Percentiles rank a stretch among this genome's conserved stretches.
These are phyloP conservation scores for Pantherophis vulpinus DNA, from an alignment of 2,797 vertebrate genomes.

Conservation along the genomic window DNA sequence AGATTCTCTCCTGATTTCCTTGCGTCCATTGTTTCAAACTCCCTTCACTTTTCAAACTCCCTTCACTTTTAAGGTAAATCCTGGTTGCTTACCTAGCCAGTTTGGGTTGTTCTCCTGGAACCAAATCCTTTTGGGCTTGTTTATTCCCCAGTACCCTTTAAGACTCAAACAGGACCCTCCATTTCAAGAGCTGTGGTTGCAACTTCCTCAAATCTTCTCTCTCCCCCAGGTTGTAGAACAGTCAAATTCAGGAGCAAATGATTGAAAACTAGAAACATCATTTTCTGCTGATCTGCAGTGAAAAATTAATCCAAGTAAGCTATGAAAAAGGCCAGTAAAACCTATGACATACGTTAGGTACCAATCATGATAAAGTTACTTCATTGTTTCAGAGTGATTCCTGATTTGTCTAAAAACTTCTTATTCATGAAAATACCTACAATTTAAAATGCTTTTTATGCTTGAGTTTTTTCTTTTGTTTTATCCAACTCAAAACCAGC, in stretches of 20 bases:
- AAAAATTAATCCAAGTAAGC: background rate
- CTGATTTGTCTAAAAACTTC: background rate
- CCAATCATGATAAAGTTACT: background rate
- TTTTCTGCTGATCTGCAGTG: background rate
- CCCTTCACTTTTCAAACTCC: background rate
- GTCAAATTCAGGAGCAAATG: background rate
- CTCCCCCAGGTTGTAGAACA: background rate
- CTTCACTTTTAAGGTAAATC: background rate
- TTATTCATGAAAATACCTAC: background rate
- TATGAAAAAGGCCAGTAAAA: background rate
- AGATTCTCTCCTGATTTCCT: background rate
- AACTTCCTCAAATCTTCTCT: background rate
- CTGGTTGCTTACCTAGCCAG: background rate
- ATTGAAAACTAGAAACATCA: background rate
- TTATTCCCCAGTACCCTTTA: background rate
- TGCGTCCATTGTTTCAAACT: background rate
- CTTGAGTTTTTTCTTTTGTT: background rate
- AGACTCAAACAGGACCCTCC: background rate
- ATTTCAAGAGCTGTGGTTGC: background rate
- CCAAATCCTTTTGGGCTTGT: background rate
- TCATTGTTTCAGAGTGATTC: background rate
- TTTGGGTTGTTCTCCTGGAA: background rate
- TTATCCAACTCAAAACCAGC: background rate
- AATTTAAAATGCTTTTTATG: background rate
- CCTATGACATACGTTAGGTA: background rate